Conservation (phyloP, 2,888 invertebrate genomes). For the Synergus itoensis region DNA sequence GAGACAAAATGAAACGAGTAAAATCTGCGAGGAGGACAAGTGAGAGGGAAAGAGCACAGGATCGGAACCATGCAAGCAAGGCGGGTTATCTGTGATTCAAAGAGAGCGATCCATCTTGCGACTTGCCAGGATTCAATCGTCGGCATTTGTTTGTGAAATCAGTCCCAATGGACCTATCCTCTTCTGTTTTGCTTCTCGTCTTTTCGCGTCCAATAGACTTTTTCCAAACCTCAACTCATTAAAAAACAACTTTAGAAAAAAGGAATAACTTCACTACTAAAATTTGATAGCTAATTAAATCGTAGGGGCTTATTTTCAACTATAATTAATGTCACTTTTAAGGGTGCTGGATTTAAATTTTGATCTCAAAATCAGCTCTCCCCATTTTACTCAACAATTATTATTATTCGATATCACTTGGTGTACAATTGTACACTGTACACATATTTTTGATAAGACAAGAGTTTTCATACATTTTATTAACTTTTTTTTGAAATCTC, state of each 20-base stretch:
- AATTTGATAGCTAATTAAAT: not conserved
- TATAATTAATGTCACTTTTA: too few relatives aligned
- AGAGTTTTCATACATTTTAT: too few relatives aligned
- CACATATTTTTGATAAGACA: too few relatives aligned
- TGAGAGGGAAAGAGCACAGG: conserved; percentile 49
- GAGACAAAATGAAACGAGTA: conserved; percentile 53
- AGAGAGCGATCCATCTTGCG: conserved; percentile 76
- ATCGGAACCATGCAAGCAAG: conserved; percentile 52
- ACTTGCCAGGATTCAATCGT: conserved; percentile 76
- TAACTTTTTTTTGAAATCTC: too few relatives aligned
- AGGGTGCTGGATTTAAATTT: too few relatives aligned
- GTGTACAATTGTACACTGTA: too few relatives aligned
- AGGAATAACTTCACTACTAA: not conserved
- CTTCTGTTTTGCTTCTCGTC: conserved; percentile 49
- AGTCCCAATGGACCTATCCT: conserved; percentile 70
- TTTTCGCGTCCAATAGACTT: conserved; percentile 41
- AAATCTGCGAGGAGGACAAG: conserved; percentile 36
- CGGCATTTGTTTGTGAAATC: conserved; percentile 76
- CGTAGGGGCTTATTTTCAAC: too few relatives aligned
- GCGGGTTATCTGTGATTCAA: conserved; percentile 76
- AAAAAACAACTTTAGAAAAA: not conserved
- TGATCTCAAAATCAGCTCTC: too few relatives aligned
- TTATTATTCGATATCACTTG: too few relatives aligned
- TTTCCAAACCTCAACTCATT: not conserved
- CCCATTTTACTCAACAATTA: too few relatives aligned